Evolutionary conservation across 2,797 vertebrate species (phyloP), one percentile per base, ranked within the genome.

Genomic region (Zenarchopterus dispar): DNA sequence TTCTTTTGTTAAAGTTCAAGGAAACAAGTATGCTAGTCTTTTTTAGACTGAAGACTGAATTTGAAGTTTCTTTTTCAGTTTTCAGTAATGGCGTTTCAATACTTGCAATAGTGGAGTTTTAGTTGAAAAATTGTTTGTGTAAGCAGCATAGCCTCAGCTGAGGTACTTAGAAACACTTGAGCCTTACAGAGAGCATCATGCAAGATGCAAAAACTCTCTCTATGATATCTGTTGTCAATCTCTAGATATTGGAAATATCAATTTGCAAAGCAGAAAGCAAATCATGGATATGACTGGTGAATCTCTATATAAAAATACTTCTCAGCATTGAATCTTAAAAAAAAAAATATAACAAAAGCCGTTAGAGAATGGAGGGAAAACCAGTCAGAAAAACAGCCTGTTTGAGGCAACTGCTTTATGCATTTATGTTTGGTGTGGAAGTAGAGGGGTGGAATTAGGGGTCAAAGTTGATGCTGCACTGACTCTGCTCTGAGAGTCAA

Each of bases 211-310:
- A 62, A 66, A 2, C 63, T 19, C 2, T 70, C 54, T 68, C 39
- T 33, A 33, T 62, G 56, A 75, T 77, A 70, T 72, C 54, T 68
- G 75, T 78, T 82, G 74, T 75, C 75, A 73, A 19, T 75, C 42
- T n/a, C 28, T 17, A 52, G 7, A 8, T 81, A 49, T 80, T 62
- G 70, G 65, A 62, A 45, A 28, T 81, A 80, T 83, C 71, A 82
- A 84, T 88, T 79, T 73, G 59, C 64, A 52, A 73, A 76, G 77
- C 36, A 63, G 46, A 63, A 17, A 53, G 23, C 64, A 67, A 67
- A 81, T 78, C 67, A 47, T 42, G 50, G 19, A 18, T 48, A 3
- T 42, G 51, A 62, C 23, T 58, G 31, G 11, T 44, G 58, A 60
- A 63, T 54, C 58, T 47, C 46, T 48, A 21, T 54, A 47, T 61